phyloP scores from a whole-genome alignment of 2,113 vertebrate genomes.

The Lepus europaeus region DNA sequence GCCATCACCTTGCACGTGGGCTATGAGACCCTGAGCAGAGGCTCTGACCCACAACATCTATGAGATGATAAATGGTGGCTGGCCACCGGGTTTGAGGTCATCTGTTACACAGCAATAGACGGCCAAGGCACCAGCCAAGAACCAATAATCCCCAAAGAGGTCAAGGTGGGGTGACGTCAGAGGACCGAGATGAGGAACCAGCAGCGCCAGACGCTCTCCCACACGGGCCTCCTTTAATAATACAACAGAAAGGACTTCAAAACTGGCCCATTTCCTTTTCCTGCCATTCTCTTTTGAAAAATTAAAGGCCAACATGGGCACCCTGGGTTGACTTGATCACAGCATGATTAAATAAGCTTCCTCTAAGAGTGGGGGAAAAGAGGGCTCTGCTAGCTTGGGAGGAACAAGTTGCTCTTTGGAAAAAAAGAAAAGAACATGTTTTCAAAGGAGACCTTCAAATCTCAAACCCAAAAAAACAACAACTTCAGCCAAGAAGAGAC shows the following conservation, averaged over 20 bases:
- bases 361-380: conserved; percentile 30
- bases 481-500: conserved; percentile 71
- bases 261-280: conserved; percentile 62
- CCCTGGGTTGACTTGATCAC: conserved; percentile 36
- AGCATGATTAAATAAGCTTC: conserved; percentile 11
- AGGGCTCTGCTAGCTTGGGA: background rate
- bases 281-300: conserved; percentile 59
- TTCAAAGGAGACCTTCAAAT: conserved; percentile 73
- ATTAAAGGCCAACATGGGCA: conserved; percentile 13
- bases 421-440: conserved; percentile 10
- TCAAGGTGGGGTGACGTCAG: background rate
- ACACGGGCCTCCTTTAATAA: background rate
- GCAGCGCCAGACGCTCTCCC: background rate
- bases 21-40: background rate
- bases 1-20: accelerated
- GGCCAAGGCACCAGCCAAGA: background rate
- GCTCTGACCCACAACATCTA: background rate
- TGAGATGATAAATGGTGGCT: background rate
- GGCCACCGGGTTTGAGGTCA: background rate
- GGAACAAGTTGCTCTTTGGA: conserved; percentile 59
- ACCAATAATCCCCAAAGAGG: background rate
- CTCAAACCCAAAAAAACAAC: conserved; percentile 65
- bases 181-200: background rate
- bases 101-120: background rate
- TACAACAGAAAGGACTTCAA: conserved; percentile 50